These are phyloP conservation scores for Apodemia mormo DNA, from an alignment of 2,888 invertebrate species.

Conservation along the genomic window DNA sequence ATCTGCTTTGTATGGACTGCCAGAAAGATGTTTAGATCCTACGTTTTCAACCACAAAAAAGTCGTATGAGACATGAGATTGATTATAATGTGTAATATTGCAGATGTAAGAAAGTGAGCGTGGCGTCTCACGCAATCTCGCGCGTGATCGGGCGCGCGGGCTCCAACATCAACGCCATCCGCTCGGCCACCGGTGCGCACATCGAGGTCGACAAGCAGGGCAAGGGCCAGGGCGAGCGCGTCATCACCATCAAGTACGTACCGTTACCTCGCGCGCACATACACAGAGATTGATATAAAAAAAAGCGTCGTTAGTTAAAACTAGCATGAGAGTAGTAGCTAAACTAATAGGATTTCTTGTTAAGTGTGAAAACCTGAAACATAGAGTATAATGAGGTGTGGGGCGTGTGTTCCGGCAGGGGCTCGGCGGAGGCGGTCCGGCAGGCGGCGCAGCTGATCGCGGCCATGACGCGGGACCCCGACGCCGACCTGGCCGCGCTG, in stretches of 20 bases:
- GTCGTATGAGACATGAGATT: too few species aligned
- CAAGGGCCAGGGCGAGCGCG: slow-evolving; percentile 95
- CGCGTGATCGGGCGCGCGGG: slow-evolving; percentile 98
- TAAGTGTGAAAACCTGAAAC: too few species aligned
- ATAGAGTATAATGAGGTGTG: too few species aligned
- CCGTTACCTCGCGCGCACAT: not conserved
- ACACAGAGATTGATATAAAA: too few species aligned
- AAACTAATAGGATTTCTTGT: too few species aligned
- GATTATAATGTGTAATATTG: not conserved
- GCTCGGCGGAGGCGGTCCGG: slow-evolving; percentile 94
- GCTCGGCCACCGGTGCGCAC: slow-evolving; percentile 97
- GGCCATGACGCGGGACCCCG: slow-evolving; percentile 96
- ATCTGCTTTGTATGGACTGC: too few species aligned
- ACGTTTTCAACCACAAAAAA: too few species aligned
- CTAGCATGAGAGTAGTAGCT: too few species aligned
- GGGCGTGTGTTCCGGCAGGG: slow-evolving; percentile 72
- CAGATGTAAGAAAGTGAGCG: slow-evolving; percentile 95
- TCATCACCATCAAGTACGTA: slow-evolving; percentile 94
- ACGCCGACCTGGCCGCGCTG: slow-evolving; percentile 93
- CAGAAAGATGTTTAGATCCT: too few species aligned
- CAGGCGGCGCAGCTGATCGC: slow-evolving; percentile 96
- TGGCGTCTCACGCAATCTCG: slow-evolving; percentile 96
- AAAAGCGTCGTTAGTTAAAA: too few species aligned
- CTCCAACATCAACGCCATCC: slow-evolving; percentile 98
- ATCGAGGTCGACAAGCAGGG: slow-evolving; percentile 99